A percentile compares a stretch with the other conserved stretches of the same genome.
Evolutionary conservation across 1,140 invertebrate genomes (phyloP).

Genomic region (Ostrea edulis): DNA sequence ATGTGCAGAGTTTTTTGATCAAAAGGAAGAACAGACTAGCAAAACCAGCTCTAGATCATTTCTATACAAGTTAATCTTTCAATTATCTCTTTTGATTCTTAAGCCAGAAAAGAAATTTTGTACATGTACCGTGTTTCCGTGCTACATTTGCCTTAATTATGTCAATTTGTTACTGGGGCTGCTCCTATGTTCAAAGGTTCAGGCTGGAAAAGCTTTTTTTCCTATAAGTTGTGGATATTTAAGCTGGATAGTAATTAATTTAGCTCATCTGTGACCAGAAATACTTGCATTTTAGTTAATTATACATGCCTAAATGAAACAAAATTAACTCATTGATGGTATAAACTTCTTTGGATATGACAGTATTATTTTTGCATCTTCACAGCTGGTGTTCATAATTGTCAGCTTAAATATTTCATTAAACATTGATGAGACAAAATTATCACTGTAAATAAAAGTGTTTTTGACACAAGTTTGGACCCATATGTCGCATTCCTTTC

Average conservation of each 20-base stretch:
- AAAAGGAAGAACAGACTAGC: constrained; percentile 35
- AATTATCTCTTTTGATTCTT: constrained; percentile 32
- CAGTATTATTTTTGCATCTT: background rate
- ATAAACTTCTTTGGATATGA: background rate
- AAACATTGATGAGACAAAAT: no score
- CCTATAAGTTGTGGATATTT: constrained; percentile 16
- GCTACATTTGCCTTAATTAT: constrained; percentile 29
- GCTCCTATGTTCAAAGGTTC: constrained; percentile 28
- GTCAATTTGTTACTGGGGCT: constrained; percentile 3
- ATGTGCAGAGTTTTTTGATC: constrained; percentile 31
- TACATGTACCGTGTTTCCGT: constrained; percentile 31
- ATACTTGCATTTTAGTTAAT: constrained; percentile 10
- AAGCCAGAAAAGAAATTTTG: constrained; percentile 27
- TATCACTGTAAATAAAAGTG: no score
- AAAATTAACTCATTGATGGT: background rate
- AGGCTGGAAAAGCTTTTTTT: constrained; percentile 7
- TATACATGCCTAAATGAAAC: background rate
- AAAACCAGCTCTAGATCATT: constrained; percentile 34
- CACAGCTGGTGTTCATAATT: no score
- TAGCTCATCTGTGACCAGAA: background rate
- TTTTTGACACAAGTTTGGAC: no score
- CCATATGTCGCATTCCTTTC: no score
- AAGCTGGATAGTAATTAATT: background rate
- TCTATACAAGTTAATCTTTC: constrained; percentile 30
- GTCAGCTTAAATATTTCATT: no score